These are phyloP conservation scores for Heliconius hewitsoni DNA, from an alignment of 1,140 invertebrate genomes.

Conservation along the genomic window DNA sequence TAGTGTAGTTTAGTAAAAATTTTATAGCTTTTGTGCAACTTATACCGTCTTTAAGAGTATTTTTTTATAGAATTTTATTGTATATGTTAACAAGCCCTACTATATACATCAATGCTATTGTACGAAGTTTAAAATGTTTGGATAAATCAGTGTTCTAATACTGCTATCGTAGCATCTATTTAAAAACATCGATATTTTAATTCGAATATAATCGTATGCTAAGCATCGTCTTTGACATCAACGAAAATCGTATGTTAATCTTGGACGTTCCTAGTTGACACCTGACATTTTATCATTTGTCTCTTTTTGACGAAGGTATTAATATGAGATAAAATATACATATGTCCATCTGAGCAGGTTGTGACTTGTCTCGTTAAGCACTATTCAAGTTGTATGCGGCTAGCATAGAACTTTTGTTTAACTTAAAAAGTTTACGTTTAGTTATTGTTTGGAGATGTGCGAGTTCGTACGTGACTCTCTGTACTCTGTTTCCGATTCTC, in stretches of 20 bases:
- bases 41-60: no score
- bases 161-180: no score
- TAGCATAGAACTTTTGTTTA: neutral
- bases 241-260: neutral
- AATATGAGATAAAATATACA: conserved; percentile 17
- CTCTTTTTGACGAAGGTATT: neutral
- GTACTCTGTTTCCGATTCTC: neutral
- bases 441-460: neutral
- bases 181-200: no score
- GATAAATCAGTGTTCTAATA: no score
- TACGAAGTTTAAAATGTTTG: no score
- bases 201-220: no score
- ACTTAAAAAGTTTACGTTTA: neutral
- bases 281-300: neutral
- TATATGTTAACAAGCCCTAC: no score
- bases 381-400: neutral
- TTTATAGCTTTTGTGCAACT: no score
- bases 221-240: neutral
- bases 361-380: conserved; percentile 21
- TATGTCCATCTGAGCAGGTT: conserved; percentile 17
- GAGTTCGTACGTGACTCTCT: neutral
- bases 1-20: no score
- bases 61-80: no score
- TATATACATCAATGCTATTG: no score
- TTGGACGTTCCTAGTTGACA: neutral